These are phyloP conservation scores for Phalacrocorax brasilianus DNA, from an alignment of 2,113 vertebrate genomes.

Conservation along the genomic window DNA sequence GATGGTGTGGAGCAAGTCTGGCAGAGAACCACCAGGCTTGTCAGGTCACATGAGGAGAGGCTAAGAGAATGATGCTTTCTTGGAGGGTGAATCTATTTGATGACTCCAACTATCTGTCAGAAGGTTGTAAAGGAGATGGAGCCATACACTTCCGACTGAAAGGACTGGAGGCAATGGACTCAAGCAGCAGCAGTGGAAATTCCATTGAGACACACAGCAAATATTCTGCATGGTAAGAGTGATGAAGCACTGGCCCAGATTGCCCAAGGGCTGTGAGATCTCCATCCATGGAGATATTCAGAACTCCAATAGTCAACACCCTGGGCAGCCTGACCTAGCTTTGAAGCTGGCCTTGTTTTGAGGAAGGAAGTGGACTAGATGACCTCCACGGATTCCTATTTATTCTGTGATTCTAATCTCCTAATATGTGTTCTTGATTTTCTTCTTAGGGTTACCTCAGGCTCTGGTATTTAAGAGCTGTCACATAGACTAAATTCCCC, in stretches of 20 bases:
- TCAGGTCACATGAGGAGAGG: background rate
- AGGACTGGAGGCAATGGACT: background rate
- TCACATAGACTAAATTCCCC: background rate
- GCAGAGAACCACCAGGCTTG: background rate
- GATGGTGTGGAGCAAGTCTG: background rate
- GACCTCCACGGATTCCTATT: background rate
- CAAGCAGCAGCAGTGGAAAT: background rate
- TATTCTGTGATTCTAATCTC: background rate
- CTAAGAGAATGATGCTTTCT: accelerated
- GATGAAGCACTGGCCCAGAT: background rate
- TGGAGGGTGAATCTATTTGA: background rate
- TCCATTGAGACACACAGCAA: background rate
- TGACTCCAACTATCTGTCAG: background rate
- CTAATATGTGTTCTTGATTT: background rate
- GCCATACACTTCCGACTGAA: background rate
- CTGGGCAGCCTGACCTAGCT: background rate
- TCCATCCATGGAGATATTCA: background rate
- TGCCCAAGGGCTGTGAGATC: background rate
- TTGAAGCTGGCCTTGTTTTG: background rate
- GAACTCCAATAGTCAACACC: background rate
- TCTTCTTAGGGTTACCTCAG: background rate
- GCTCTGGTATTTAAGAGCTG: background rate
- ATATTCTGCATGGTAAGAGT: background rate
- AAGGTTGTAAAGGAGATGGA: background rate
- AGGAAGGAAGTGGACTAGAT: background rate